Evolutionary conservation across 2,113 vertebrate genomes (phyloP).

Genomic region (Edolisoma coerulescens): DNA sequence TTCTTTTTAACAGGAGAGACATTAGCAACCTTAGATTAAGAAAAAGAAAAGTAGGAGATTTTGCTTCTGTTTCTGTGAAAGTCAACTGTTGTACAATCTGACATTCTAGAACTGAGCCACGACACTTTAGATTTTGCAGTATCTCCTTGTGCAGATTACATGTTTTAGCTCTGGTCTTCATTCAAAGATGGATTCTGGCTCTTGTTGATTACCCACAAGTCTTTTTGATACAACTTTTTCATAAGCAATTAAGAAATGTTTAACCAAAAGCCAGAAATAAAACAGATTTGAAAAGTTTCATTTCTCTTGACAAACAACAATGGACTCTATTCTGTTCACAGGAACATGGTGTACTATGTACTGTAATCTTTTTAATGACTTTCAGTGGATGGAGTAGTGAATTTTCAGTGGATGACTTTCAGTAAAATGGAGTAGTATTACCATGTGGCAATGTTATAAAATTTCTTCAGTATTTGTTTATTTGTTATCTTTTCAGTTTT

Average conservation of each 20-base stretch:
- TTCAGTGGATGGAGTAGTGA: neutral
- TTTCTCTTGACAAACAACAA: neutral
- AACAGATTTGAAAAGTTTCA: neutral
- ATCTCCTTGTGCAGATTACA: neutral
- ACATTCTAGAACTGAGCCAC: neutral
- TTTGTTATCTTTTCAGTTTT: neutral
- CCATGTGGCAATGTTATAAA: neutral
- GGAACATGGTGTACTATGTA: fast-evolving
- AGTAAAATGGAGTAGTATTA: neutral
- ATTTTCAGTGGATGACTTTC: neutral
- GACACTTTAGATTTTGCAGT: neutral
- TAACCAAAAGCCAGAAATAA: neutral
- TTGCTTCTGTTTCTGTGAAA: neutral
- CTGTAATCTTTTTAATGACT: neutral
- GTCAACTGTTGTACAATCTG: neutral
- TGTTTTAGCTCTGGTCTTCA: neutral
- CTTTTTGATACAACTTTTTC: neutral
- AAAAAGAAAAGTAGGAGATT: neutral
- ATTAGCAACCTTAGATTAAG: neutral
- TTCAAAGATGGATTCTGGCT: neutral
- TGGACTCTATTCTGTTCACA: neutral
- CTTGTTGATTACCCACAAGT: neutral
- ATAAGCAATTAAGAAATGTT: neutral
- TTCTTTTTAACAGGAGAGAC: neutral
- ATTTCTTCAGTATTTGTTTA: neutral